Conservation (phyloP, 2,888 invertebrate species). For the Caenorhabditis becei region DNA sequence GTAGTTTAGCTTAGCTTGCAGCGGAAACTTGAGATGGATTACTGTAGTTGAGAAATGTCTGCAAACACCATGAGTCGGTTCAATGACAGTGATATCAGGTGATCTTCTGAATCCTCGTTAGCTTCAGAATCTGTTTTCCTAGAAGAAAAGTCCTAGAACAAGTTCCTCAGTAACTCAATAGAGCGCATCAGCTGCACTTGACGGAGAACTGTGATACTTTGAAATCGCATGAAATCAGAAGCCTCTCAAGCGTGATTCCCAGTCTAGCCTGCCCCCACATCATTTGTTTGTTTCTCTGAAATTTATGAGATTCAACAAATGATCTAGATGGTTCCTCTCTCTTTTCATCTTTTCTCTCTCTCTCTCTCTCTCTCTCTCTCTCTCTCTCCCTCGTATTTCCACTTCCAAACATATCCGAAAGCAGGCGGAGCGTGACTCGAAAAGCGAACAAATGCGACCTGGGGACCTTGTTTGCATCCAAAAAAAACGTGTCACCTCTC, state of each 20-base stretch:
- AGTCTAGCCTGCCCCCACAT: background rate
- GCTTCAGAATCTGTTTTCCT: background rate
- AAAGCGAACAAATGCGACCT: constrained; percentile 46
- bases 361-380: constrained; percentile 2
- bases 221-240: constrained; percentile 22
- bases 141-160: no score
- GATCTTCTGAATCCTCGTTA: no score
- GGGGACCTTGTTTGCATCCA: constrained; percentile 14
- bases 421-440: constrained; percentile 35
- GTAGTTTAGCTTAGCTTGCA: no score
- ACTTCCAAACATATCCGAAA: constrained; percentile 2
- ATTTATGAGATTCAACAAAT: background rate
- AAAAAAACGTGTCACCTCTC: constrained; percentile 39
- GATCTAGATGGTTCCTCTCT: background rate
- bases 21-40: no score
- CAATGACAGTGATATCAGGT: no score
- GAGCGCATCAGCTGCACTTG: no score
- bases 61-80: no score
- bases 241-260: constrained; percentile 33
- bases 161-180: no score
- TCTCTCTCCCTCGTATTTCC: background rate
- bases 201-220: background rate
- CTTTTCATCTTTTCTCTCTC: background rate
- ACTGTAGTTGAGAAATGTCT: no score
- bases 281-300: background rate